Percentiles rank a stretch among this genome's conserved stretches.
Conservation (phyloP, 2,797 vertebrate species). For the Etheostoma perlongum region DNA sequence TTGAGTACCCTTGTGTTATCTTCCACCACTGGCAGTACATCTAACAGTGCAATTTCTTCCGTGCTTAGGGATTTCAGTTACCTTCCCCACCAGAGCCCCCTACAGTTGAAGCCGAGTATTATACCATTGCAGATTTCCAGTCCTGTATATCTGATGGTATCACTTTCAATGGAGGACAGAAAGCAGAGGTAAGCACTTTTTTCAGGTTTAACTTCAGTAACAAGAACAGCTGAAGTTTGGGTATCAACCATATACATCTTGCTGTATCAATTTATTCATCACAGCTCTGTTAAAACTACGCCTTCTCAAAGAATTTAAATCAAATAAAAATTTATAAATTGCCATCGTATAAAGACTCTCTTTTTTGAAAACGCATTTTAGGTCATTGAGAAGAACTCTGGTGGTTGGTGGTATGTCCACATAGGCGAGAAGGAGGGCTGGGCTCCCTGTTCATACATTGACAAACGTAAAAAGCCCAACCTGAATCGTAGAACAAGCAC, state of each 20-base stretch:
- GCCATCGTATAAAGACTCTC: background rate
- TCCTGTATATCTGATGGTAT: slow-evolving; percentile 99
- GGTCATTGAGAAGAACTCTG: slow-evolving; percentile 99
- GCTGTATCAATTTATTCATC: background rate
- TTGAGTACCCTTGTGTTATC: background rate
- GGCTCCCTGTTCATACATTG: slow-evolving; percentile 99
- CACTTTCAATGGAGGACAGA: slow-evolving; percentile 98
- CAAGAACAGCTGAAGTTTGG: background rate
- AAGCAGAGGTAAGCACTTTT: slow-evolving; percentile 91
- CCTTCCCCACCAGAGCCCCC: slow-evolving; percentile 98
- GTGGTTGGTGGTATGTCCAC: slow-evolving; percentile 99
- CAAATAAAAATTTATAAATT: slow-evolving; percentile 1
- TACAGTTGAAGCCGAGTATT: slow-evolving; percentile 99
- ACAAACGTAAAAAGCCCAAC: slow-evolving; percentile 99
- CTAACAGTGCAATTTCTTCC: slow-evolving; percentile 25
- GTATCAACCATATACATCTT: background rate
- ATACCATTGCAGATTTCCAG: slow-evolving; percentile 99
- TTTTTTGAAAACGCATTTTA: slow-evolving; percentile 64
- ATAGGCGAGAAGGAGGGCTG: slow-evolving; percentile 98
- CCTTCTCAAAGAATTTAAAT: background rate
- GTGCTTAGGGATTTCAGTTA: slow-evolving; percentile 92
- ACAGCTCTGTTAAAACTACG: background rate
- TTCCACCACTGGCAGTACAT: background rate
- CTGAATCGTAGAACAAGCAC: slow-evolving; percentile 97
- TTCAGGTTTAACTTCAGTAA: background rate